Evolutionary conservation across 2,888 invertebrate genomes (phyloP).

Genomic region (Drosophila percnosoma): DNA sequence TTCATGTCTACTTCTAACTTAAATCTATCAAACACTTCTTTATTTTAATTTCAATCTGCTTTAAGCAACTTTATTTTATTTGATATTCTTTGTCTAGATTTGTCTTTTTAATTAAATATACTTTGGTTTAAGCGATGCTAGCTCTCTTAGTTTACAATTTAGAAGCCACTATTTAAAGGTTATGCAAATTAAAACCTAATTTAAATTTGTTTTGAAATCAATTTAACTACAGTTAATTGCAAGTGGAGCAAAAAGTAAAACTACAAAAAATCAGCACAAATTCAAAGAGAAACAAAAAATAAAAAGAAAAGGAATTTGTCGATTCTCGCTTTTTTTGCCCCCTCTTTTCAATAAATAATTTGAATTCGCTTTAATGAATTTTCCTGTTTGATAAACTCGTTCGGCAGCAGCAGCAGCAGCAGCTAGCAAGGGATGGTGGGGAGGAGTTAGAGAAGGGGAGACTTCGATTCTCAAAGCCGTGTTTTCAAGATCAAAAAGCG

Average conservation of each 20-base stretch:
- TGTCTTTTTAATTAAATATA: not conserved
- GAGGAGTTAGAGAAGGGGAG: slow-evolving; percentile 1
- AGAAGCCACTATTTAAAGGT: not conserved
- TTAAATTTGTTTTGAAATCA: slow-evolving; percentile 5
- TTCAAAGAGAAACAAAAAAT: not conserved
- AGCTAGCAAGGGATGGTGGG: not conserved
- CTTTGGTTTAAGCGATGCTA: rapidly evolving
- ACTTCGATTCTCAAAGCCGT: slow-evolving; percentile 26
- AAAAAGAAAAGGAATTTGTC: slow-evolving; percentile 20
- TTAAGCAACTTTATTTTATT: not conserved
- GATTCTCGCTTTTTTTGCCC: slow-evolving; percentile 34
- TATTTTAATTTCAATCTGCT: not conserved
- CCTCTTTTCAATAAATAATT: slow-evolving; percentile 66
- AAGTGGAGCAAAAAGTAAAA: slow-evolving; percentile 30
- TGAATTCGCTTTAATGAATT: slow-evolving; percentile 65
- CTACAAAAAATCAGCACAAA: slow-evolving; percentile 31
- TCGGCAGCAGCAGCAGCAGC: slow-evolving; percentile 50
- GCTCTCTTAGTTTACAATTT: too few species aligned
- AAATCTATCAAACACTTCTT: not conserved
- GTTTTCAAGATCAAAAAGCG: slow-evolving; percentile 79
- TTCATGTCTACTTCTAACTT: not conserved
- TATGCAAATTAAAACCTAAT: not conserved
- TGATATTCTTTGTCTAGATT: not conserved
- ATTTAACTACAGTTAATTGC: slow-evolving; percentile 24
- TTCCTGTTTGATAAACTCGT: slow-evolving; percentile 74